A percentile compares a stretch with the other conserved stretches of the same genome.
Evolutionary conservation across 37 sponge, comb jelly and placozoan species (phyloP).

Genomic region (Chondrosia reniformis): DNA sequence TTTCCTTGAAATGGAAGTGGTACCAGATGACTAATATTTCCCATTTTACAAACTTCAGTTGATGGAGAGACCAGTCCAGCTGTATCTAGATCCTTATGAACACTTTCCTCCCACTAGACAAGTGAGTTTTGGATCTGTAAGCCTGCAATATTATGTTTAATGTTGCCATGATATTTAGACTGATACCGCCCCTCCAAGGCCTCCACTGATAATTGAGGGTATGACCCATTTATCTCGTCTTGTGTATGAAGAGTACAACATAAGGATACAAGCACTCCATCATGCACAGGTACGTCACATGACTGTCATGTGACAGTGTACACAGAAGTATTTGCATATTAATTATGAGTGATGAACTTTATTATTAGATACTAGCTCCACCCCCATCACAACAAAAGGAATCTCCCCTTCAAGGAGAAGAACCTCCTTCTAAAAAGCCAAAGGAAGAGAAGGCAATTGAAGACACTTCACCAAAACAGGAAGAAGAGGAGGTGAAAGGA

Average conservation of each 20-base stretch:
- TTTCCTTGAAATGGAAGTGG: too few species aligned
- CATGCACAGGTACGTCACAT: neutral
- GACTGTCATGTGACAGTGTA: neutral
- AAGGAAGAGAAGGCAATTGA: neutral
- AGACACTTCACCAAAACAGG: too few species aligned
- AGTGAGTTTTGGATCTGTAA: slow-evolving; percentile 26
- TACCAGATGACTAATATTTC: too few species aligned
- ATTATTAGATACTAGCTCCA: too few species aligned
- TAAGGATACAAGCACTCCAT: slow-evolving; percentile 25
- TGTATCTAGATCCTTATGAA: slow-evolving; percentile 87
- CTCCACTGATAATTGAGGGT: slow-evolving; percentile 44
- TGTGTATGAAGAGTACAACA: slow-evolving; percentile 51
- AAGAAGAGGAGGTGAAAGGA: neutral
- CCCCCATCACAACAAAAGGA: too few species aligned
- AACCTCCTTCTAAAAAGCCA: neutral
- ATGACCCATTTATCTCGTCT: slow-evolving; percentile 53
- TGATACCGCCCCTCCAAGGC: neutral
- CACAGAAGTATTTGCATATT: too few species aligned
- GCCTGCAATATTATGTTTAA: neutral
- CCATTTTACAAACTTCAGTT: too few species aligned
- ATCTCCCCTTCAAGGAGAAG: too few species aligned
- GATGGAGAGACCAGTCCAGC: slow-evolving; percentile 55
- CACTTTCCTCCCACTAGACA: slow-evolving; percentile 65
- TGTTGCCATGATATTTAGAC: neutral
- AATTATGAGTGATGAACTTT: too few species aligned